phyloP scores from a whole-genome alignment of 2,113 vertebrate genomes.

The Xyrauchen texanus region DNA sequence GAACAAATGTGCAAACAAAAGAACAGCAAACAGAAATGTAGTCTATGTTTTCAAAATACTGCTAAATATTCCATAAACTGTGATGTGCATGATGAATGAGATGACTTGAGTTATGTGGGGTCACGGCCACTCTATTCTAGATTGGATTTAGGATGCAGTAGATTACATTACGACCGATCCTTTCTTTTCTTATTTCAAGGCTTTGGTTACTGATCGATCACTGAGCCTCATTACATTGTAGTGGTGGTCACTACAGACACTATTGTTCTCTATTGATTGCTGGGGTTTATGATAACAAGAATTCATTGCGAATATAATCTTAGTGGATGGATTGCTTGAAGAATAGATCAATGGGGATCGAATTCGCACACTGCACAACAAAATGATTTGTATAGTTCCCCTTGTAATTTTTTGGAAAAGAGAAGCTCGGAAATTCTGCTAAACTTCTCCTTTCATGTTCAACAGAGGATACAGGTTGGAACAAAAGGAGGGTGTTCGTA shows the following conservation, averaged over 20 bases:
- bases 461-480: no score
- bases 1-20: background rate
- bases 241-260: background rate
- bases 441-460: no score
- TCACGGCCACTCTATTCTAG: conserved; percentile 48
- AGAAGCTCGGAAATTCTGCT: no score
- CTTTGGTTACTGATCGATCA: conserved; percentile 49
- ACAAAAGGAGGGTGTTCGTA: no score
- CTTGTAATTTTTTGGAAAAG: no score
- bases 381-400: no score
- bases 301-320: no score
- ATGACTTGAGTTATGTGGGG: conserved; percentile 25
- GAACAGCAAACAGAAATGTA: background rate
- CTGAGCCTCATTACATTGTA: background rate
- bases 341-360: no score
- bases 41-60: background rate
- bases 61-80: background rate
- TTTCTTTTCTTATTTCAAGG: conserved; percentile 42
- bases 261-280: background rate
- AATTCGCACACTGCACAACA: no score
- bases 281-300: no score
- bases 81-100: conserved; percentile 3
- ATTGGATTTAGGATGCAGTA: conserved; percentile 63
- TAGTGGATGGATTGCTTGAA: no score
- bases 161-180: conserved; percentile 47